Evolutionary conservation across 2,797 vertebrate genomes (phyloP).

Genomic region (Leucoraja ocellata): DNA sequence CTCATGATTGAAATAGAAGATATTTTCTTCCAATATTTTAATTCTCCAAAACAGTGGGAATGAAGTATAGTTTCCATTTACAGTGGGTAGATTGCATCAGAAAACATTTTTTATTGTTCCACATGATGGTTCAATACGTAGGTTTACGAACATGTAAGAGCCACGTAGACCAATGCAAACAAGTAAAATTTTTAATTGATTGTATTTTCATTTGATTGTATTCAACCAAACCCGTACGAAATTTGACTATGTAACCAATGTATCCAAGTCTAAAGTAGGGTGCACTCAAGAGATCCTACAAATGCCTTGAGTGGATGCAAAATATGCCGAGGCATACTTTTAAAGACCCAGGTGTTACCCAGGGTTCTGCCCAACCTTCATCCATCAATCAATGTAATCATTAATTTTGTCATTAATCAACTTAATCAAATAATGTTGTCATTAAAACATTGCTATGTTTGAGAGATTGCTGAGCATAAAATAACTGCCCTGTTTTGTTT

Average conservation of each 20-base stretch:
- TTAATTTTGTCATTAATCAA: too few species aligned
- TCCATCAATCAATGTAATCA: not conserved
- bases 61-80: not conserved
- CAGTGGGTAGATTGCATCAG: not conserved
- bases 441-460: not conserved
- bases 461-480: not conserved
- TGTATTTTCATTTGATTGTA: not conserved
- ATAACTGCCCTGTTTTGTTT: not conserved
- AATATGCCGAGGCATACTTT: not conserved
- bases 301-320: not conserved
- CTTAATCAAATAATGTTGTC: not conserved
- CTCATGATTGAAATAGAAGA: not conserved
- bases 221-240: not conserved
- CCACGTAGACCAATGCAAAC: not conserved
- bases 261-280: not conserved
- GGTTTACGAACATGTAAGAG: not conserved
- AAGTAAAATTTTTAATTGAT: too few species aligned
- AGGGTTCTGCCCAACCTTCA: not conserved
- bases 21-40: not conserved
- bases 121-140: not conserved
- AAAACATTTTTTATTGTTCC: not conserved
- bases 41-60: not conserved
- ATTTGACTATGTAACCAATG: not conserved
- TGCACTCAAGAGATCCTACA: not conserved
- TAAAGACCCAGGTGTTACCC: not conserved